These are phyloP conservation scores for Axea sp. DNA, from an alignment of 2,888 invertebrate species.

Conservation along the genomic window DNA sequence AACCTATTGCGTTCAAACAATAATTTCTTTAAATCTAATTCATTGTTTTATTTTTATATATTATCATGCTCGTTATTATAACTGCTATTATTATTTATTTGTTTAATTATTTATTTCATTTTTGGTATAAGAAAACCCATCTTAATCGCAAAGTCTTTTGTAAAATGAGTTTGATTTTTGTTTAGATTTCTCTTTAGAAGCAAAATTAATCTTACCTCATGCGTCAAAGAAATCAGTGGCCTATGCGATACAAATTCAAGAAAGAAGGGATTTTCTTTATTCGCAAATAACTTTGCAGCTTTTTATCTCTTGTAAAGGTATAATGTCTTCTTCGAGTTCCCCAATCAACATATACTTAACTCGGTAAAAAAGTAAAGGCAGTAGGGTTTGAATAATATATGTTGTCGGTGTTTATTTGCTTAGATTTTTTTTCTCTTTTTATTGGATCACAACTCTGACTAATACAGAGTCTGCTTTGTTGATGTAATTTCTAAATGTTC, in stretches of 20 bases:
- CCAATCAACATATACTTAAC: constrained; percentile 44
- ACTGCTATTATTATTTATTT: no score
- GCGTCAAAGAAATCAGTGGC: constrained; percentile 37
- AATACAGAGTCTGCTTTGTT: constrained; percentile 15
- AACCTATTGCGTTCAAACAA: no score
- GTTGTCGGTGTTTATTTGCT: constrained; percentile 35
- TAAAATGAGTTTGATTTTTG: constrained; percentile 29
- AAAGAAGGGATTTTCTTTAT: constrained; percentile 40
- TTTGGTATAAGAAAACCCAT: no score
- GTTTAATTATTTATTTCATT: no score
- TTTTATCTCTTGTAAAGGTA: constrained; percentile 29
- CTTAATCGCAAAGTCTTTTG: constrained; percentile 20
- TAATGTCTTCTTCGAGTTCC: constrained; percentile 42
- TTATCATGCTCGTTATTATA: no score
- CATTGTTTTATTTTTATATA: background rate
- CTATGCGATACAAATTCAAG: constrained; percentile 44
- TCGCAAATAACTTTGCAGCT: constrained; percentile 45
- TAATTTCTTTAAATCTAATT: no score
- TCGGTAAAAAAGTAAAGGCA: constrained; percentile 12
- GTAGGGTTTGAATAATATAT: constrained; percentile 41
- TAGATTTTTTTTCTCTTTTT: constrained; percentile 14
- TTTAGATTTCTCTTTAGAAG: constrained; percentile 32
- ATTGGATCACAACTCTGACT: constrained; percentile 1
- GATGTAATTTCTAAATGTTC: constrained; percentile 41
- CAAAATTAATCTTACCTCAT: constrained; percentile 30